These are phyloP conservation scores for Pachymerium ferrugineum DNA, from an alignment of 2,888 invertebrate species.

Conservation along the genomic window DNA sequence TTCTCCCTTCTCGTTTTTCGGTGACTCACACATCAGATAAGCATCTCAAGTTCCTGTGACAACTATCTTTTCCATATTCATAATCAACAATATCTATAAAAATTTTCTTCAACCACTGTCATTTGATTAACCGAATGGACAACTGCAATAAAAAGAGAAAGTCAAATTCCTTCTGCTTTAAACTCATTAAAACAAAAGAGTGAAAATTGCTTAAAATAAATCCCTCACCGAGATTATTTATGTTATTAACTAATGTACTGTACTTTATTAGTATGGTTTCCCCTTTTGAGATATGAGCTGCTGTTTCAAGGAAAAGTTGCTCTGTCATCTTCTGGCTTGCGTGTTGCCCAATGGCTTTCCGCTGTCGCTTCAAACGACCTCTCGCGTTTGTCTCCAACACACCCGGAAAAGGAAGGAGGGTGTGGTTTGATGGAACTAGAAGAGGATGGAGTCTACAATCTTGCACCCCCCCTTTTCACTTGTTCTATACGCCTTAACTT, in stretches of 20 bases:
- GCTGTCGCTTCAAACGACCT: slow-evolving; percentile 27
- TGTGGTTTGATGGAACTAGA: slow-evolving; percentile 14
- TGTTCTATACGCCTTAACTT: background rate
- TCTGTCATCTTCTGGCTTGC: slow-evolving; percentile 11
- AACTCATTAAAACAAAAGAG: too few relatives aligned
- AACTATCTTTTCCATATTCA: slow-evolving; percentile 3
- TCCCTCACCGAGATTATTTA: too few relatives aligned
- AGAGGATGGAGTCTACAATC: background rate
- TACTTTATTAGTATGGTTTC: background rate
- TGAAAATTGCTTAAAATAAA: too few relatives aligned
- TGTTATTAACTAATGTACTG: background rate
- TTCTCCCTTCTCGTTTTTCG: background rate
- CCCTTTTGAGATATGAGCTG: background rate
- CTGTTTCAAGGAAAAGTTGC: slow-evolving; percentile 5
- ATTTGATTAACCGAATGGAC: too few relatives aligned
- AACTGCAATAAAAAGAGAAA: too few relatives aligned
- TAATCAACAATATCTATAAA: background rate
- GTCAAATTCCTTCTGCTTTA: too few relatives aligned
- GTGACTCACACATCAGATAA: slow-evolving; percentile 24
- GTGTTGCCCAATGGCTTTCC: slow-evolving; percentile 27
- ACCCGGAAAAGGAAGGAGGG: slow-evolving; percentile 5
- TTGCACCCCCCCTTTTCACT: background rate
- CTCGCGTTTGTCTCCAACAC: slow-evolving; percentile 10
- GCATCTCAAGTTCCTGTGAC: slow-evolving; percentile 3
- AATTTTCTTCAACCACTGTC: too few relatives aligned